Evolutionary conservation across 23 tunicate genomes (phyloP).

Genomic region (Botrylloides violaceus): DNA sequence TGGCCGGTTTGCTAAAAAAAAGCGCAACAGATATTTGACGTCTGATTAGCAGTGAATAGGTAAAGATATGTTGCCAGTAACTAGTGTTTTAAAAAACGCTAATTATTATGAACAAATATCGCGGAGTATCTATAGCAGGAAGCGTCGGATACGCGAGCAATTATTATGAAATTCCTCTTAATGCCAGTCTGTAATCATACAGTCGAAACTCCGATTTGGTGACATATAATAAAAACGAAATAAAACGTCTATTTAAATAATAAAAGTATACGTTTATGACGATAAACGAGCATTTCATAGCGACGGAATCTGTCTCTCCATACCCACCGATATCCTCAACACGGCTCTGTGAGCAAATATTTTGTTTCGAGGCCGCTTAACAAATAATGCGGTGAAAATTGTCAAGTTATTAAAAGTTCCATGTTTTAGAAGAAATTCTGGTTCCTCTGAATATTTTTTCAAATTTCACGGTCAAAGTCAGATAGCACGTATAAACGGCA

Average conservation of each 20-base stretch:
- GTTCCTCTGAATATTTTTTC: too few species aligned
- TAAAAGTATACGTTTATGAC: not conserved
- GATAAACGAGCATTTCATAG: not conserved
- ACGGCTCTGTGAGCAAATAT: too few species aligned
- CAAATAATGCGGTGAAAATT: too few species aligned
- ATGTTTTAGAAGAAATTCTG: too few species aligned
- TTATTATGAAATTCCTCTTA: not conserved
- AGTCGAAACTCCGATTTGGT: not conserved
- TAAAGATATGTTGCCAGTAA: not conserved
- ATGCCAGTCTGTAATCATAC: not conserved
- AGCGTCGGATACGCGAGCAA: not conserved
- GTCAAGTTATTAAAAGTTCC: too few species aligned
- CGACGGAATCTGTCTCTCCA: too few species aligned
- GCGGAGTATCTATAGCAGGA: not conserved
- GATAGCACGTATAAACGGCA: too few species aligned
- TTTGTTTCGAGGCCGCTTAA: too few species aligned
- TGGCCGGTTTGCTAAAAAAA: too few species aligned
- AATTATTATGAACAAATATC: constrained; percentile 1
- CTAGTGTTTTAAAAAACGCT: not conserved
- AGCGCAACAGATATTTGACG: too few species aligned
- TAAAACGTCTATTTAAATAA: not conserved
- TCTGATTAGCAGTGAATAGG: not conserved
- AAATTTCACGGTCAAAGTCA: too few species aligned
- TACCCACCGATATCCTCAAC: too few species aligned
- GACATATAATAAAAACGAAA: not conserved